These are phyloP conservation scores for Cynopterus brachyotis DNA, from an alignment of 2,113 vertebrate genomes.

Conservation along the genomic window DNA sequence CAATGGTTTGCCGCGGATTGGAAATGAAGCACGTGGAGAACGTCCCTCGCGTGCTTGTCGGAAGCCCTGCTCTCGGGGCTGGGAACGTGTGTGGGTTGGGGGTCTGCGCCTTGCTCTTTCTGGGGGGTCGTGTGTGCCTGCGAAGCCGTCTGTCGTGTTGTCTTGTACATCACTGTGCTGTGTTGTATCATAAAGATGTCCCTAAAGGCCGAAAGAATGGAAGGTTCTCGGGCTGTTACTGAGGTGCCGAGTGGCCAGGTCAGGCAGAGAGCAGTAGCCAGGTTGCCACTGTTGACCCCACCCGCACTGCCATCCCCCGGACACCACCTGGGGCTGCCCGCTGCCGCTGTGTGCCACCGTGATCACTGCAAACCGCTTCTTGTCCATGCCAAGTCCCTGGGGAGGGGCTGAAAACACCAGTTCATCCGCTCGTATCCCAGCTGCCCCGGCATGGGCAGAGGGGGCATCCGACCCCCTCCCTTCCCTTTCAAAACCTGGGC, in stretches of 20 bases:
- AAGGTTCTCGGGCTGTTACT: background rate
- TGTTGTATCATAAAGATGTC: background rate
- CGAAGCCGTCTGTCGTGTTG: background rate
- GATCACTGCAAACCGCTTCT: background rate
- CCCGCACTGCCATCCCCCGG: too few relatives aligned
- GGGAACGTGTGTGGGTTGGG: background rate
- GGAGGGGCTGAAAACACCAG: background rate
- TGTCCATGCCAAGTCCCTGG: background rate
- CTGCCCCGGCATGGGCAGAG: background rate
- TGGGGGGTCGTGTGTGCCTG: background rate
- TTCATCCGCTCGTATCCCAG: rapidly evolving
- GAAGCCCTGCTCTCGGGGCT: background rate
- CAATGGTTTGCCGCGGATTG: background rate
- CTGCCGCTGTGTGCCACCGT: background rate
- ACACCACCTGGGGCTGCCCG: background rate
- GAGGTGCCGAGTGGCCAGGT: background rate
- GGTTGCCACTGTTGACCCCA: background rate
- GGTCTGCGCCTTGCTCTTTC: background rate
- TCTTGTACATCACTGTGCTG: too few relatives aligned
- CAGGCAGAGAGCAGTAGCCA: background rate
- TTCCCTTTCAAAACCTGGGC: too few relatives aligned
- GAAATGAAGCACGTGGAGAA: background rate
- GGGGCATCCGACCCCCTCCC: too few relatives aligned
- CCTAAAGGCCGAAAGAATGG: background rate
- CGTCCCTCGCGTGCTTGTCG: rapidly evolving